Evolutionary conservation across 2,113 vertebrate genomes (phyloP).

Genomic region (Forbesichthys agassizii): DNA sequence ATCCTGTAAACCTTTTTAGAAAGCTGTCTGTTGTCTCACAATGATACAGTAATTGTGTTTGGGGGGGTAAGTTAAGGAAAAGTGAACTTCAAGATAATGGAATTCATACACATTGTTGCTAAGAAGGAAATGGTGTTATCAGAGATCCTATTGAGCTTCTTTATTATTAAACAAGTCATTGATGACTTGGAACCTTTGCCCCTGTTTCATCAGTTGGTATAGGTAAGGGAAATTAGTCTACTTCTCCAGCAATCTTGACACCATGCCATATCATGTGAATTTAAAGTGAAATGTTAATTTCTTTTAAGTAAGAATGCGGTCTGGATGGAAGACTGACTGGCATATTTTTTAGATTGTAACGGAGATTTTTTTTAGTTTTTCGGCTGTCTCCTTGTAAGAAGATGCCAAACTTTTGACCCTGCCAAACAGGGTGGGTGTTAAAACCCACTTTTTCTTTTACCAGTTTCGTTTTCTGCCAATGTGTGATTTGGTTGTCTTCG

Average conservation of each 20-base stretch:
- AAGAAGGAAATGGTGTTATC: too few species aligned
- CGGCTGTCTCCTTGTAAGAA: neutral
- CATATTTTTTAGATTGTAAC: neutral
- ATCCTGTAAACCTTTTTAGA: neutral
- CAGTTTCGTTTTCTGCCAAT: neutral
- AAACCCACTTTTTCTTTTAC: neutral
- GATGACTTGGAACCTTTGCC: too few species aligned
- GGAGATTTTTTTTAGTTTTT: neutral
- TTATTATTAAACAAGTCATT: too few species aligned
- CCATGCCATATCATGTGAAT: neutral
- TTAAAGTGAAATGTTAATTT: neutral
- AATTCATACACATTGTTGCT: too few species aligned
- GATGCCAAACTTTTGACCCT: neutral
- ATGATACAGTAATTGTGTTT: too few species aligned
- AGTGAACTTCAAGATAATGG: too few species aligned
- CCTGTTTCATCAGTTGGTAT: too few species aligned
- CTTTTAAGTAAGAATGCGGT: neutral
- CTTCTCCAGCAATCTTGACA: neutral
- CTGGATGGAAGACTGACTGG: neutral
- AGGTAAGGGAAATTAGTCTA: neutral
- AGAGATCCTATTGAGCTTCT: too few species aligned
- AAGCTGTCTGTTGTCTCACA: too few species aligned
- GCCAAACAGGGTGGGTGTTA: too few species aligned
- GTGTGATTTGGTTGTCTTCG: neutral
- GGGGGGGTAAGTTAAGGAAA: too few species aligned